Evolutionary conservation across 2,888 invertebrate genomes (phyloP).

Genomic region (Palloptera scutellata): DNA sequence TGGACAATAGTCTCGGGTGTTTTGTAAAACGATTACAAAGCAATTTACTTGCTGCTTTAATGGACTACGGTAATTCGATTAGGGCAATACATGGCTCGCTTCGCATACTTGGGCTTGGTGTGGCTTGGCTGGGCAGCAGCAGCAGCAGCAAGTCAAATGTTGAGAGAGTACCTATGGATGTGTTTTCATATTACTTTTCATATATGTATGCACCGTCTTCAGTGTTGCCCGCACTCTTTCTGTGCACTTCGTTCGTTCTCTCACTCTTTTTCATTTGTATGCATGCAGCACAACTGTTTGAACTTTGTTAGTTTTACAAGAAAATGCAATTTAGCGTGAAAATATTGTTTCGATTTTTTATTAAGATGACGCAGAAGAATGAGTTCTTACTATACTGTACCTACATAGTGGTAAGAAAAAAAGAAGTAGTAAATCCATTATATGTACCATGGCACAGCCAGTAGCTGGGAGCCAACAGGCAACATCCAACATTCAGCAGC

Average conservation of each 20-base stretch:
- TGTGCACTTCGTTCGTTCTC: no score
- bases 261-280: slow-evolving; percentile 22
- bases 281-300: slow-evolving; percentile 4
- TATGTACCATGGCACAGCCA: no score
- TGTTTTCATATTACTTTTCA: neutral
- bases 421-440: no score
- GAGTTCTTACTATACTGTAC: neutral
- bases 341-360: slow-evolving; percentile 36
- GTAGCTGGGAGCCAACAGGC: no score
- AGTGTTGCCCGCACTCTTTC: no score
- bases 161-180: slow-evolving; percentile 12
- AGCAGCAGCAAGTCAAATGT: slow-evolving; percentile 19
- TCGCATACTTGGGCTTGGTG: neutral
- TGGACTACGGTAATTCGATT: slow-evolving; percentile 38
- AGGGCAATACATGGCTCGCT: slow-evolving; percentile 5
- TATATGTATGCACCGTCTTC: no score
- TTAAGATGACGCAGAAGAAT: neutral
- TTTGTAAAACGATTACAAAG: slow-evolving; percentile 50
- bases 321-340: slow-evolving; percentile 43
- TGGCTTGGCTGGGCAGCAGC: slow-evolving; percentile 1
- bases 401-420: no score
- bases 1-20: slow-evolving; percentile 42
- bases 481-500: no score
- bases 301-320: slow-evolving; percentile 38
- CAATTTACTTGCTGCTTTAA: slow-evolving; percentile 44